Evolutionary conservation across 2,113 vertebrate species (phyloP), one percentile per base, ranked within the genome.

Genomic region (Tachysurus vachellii): DNA sequence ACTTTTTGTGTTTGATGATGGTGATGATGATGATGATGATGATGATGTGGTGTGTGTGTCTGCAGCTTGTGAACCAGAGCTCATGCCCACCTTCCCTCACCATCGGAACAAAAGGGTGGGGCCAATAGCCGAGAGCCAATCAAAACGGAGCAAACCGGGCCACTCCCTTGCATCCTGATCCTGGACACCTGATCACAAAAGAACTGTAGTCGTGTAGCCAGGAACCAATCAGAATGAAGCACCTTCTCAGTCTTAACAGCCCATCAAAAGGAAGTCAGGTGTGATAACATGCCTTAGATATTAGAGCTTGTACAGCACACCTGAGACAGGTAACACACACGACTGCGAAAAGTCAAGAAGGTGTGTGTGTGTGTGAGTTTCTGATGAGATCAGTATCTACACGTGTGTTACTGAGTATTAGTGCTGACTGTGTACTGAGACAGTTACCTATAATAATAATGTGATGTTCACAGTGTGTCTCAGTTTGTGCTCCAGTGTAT

Each of bases 31-130:
- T n/a, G n/a, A n/a, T n/a, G n/a, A n/a, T n/a, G n/a, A n/a, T n/a
- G n/a, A 11, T 50, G 16, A 62, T 19, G 50, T 3, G 62, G 19
- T 21, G 5, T 64, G 31, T 53, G 4, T 81, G 71, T 42, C 16
- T 81, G 57, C 92, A 94, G 98, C 98, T 47, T 99, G 98, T 0
- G 97, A 99, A 80, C 97, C 98, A 0, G 97, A 99, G 89, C 96
- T 99, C 89, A 99, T 99, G 98, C 98, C 98, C 0, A 99, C 98
- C 54, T 99, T 99, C 89, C 98, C 98, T 0, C 98, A 99, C 89
- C 98, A 99, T 80, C 97, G 97, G 44, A 99, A 99, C 95, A 99
- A 99, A 89, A 93, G 96, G 3, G 93, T 92, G 0, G 93, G 94
- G 0, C 16, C 84, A 0, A 88, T 80, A 0, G 4, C 81, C 0